Conservation (phyloP, 2,113 vertebrate genomes). For the Carassius carassius region DNA sequence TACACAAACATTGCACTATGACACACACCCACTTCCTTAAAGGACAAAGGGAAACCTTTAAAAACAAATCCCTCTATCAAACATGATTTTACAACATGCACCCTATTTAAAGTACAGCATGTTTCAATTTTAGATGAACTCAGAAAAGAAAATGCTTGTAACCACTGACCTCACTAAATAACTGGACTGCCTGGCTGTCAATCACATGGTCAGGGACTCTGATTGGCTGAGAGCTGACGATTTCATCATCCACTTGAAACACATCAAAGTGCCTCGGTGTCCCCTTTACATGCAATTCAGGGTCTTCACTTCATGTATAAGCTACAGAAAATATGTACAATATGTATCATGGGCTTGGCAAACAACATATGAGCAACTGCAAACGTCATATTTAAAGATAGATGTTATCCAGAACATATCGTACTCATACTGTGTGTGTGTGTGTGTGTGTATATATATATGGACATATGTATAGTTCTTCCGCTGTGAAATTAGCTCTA, state of each 20-base stretch:
- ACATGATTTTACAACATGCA: not conserved
- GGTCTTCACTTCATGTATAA: conserved; percentile 72
- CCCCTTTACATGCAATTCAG: conserved; percentile 76
- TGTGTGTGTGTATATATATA: conserved; percentile 69
- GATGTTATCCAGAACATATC: conserved; percentile 52
- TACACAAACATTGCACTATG: conserved; percentile 32
- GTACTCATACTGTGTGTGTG: conserved; percentile 40
- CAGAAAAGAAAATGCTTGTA: not conserved
- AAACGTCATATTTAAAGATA: conserved; percentile 60
- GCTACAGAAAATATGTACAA: conserved; percentile 68
- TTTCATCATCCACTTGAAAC: conserved; percentile 65
- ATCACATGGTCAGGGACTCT: conserved; percentile 74
- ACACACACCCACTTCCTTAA: conserved; percentile 26
- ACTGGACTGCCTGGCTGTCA: conserved; percentile 79
- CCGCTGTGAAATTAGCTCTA: conserved; percentile 68
- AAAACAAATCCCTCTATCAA: conserved; percentile 3
- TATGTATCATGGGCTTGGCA: conserved; percentile 60
- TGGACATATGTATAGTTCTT: conserved; percentile 75
- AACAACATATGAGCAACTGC: conserved; percentile 67
- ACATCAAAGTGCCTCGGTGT: conserved; percentile 78
- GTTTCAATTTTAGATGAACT: not conserved
- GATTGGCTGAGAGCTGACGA: conserved; percentile 57
- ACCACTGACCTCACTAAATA: conserved; percentile 76
- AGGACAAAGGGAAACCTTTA: conserved; percentile 71
- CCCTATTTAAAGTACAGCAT: not conserved